phyloP scores from a whole-genome alignment of 2,113 vertebrate genomes.

The Campylomormyrus tamandua region DNA sequence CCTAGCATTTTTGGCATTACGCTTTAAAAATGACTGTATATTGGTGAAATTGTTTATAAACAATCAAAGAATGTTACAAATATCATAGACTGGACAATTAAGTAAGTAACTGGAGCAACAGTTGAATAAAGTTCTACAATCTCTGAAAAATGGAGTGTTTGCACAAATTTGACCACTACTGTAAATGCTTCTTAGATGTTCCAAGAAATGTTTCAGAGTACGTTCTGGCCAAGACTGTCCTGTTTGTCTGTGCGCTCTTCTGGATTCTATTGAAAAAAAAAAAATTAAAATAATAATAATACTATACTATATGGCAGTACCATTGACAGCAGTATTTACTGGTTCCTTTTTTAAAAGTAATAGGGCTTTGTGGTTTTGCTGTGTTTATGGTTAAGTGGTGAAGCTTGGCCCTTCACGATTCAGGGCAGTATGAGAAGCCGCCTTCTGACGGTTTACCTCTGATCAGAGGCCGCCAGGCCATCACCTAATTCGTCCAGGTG shows the following conservation, averaged over 20 bases:
- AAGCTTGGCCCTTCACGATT: background rate
- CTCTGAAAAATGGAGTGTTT: too few relatives aligned
- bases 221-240: background rate
- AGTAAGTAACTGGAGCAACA: too few relatives aligned
- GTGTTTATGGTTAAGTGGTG: background rate
- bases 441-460: background rate
- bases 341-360: background rate
- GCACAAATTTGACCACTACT: too few relatives aligned
- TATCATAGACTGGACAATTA: too few relatives aligned
- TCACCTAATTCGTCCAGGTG: background rate
- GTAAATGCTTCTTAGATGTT: background rate
- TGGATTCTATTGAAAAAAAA: background rate
- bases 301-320: background rate
- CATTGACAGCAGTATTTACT: background rate
- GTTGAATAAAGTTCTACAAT: too few relatives aligned
- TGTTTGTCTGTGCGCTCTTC: background rate
- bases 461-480: background rate
- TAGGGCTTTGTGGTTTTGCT: background rate
- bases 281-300: background rate
- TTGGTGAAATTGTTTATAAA: too few relatives aligned
- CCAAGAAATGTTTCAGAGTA: background rate
- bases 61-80: too few relatives aligned
- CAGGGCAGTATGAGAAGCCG: background rate
- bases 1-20: too few relatives aligned
- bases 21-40: too few relatives aligned